Evolutionary conservation across 2,888 invertebrate species (phyloP).

Genomic region (Epistrophe grossulariae): DNA sequence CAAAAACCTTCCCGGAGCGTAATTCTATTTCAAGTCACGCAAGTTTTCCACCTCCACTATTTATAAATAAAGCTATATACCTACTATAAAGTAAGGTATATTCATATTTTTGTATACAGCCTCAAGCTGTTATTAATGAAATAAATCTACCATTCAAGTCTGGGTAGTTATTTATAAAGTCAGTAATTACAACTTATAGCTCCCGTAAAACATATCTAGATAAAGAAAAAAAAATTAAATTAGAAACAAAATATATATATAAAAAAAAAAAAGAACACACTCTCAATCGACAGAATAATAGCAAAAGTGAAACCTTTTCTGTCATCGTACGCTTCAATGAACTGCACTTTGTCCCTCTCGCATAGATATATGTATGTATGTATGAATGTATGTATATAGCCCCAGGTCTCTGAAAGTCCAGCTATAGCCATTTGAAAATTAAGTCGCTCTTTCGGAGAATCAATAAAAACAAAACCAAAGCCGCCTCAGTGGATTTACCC

Average conservation of each 20-base stretch:
- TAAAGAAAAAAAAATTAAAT: not conserved
- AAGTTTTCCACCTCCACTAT: constrained; percentile 50
- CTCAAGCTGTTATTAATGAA: constrained; percentile 64
- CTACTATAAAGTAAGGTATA: not conserved
- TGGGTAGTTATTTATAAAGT: constrained; percentile 24
- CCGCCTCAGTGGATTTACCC: constrained; percentile 54
- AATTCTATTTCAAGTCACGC: constrained; percentile 63
- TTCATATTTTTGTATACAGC: constrained; percentile 6
- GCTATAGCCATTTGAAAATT: not conserved
- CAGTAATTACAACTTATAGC: constrained; percentile 62
- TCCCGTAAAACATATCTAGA: constrained; percentile 27
- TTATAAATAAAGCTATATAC: no score
- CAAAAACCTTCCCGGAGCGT: constrained; percentile 38
- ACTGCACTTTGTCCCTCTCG: constrained; percentile 16
- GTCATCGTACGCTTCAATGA: constrained; percentile 57
- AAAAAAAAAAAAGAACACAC: constrained; percentile 25
- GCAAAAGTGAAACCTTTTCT: constrained; percentile 69
- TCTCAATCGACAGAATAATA: constrained; percentile 42
- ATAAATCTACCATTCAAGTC: constrained; percentile 65
- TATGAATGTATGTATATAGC: not conserved
- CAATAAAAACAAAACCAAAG: constrained; percentile 42
- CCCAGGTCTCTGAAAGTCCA: not conserved
- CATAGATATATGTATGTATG: not conserved
- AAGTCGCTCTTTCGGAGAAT: constrained; percentile 36
- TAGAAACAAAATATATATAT: constrained; percentile 4